Evolutionary conservation across 2,797 vertebrate species (phyloP).

Genomic region (Gymnothorax reevesii): DNA sequence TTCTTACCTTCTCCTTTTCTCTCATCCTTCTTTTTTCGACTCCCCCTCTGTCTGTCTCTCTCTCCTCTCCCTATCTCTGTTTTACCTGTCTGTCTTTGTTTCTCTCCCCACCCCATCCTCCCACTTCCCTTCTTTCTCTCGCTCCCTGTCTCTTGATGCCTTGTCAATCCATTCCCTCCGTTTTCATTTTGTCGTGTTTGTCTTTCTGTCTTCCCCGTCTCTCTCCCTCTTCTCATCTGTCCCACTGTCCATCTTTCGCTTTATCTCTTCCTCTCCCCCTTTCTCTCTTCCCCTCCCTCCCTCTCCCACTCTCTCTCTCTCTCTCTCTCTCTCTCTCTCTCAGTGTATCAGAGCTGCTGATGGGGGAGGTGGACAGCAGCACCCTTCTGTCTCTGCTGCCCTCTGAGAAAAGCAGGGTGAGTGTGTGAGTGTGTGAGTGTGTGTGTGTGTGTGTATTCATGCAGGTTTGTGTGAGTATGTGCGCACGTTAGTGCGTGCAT

Average conservation of each 20-base stretch:
- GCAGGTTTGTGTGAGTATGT: background rate
- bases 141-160: no score
- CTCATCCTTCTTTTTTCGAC: no score
- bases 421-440: conserved; percentile 30
- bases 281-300: conserved; percentile 6
- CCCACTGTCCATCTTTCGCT: conserved; percentile 2
- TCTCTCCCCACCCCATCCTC: no score
- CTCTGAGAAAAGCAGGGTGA: conserved; percentile 89
- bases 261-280: background rate
- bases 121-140: no score
- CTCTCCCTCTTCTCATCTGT: background rate
- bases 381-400: conserved; percentile 89
- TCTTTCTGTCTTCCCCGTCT: background rate
- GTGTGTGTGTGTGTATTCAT: background rate
- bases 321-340: background rate
- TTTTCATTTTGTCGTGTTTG: no score
- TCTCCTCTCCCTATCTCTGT: no score
- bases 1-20: no score
- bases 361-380: conserved; percentile 97
- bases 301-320: background rate
- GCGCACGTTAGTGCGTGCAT: fast-evolving
- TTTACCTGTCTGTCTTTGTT: no score
- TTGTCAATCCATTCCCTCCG: no score
- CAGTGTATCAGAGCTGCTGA: conserved; percentile 93
- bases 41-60: no score